Percentiles rank a stretch among this genome's conserved stretches.
These are phyloP conservation scores for Tolmerus cingulatus DNA, from an alignment of 2,888 invertebrate genomes.

Conservation along the genomic window DNA sequence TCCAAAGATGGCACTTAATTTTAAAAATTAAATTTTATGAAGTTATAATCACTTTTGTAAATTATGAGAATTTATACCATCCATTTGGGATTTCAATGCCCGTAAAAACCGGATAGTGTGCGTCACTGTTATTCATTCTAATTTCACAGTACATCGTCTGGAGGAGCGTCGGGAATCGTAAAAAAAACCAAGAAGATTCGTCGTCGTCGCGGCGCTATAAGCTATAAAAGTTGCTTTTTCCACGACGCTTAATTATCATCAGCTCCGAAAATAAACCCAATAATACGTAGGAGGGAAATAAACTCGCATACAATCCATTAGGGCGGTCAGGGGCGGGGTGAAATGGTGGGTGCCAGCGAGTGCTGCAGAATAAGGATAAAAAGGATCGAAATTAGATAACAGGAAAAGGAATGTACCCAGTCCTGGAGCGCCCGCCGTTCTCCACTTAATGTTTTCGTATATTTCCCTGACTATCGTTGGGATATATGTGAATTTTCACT, in stretches of 20 bases:
- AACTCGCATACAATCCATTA: slow-evolving; percentile 18
- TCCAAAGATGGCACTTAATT: no score
- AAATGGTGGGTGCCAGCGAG: not conserved
- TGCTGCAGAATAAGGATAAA: slow-evolving; percentile 2
- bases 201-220: not conserved
- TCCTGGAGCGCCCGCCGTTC: not conserved
- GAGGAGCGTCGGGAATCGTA: not conserved
- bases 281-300: not conserved
- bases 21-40: no score
- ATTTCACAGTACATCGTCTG: not conserved
- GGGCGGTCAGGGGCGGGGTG: not conserved
- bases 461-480: not conserved
- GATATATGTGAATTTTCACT: not conserved
- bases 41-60: not conserved
- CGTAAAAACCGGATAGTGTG: not conserved
- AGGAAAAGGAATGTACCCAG: slow-evolving; percentile 14
- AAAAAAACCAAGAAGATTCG: not conserved
- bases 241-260: slow-evolving; percentile 16
- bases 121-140: not conserved
- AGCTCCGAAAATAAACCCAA: slow-evolving; percentile 11
- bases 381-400: slow-evolving; percentile 25
- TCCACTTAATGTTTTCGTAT: slow-evolving; percentile 34
- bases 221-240: not conserved
- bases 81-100: no score
- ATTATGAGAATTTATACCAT: not conserved